Evolutionary conservation across 2,797 vertebrate species (phyloP).

Genomic region (Ambastaia sidthimunki): DNA sequence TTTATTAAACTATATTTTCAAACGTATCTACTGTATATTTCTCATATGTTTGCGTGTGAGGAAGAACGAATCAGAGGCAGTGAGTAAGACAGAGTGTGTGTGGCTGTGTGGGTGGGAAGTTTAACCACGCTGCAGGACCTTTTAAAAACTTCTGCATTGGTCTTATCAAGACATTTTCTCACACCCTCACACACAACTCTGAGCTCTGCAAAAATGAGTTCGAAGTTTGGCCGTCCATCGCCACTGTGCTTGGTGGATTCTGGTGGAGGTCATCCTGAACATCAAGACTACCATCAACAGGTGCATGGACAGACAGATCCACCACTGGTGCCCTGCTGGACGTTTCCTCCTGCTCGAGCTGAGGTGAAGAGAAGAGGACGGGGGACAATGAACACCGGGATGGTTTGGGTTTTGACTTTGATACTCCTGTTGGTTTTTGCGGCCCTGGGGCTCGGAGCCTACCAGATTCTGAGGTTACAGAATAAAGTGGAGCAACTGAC

Average conservation of each 20-base stretch:
- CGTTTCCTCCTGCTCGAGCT: constrained; percentile 67
- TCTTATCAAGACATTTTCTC: constrained; percentile 21
- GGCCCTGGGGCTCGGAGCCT: constrained; percentile 83
- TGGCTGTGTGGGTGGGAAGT: not conserved
- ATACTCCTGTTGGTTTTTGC: constrained; percentile 83
- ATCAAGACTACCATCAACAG: constrained; percentile 30
- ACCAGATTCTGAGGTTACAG: constrained; percentile 84
- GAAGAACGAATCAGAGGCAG: not conserved
- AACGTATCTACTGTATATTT: not conserved
- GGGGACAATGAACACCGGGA: constrained; percentile 62
- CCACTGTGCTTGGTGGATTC: constrained; percentile 84
- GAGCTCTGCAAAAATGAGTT: constrained; percentile 74
- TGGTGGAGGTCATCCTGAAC: constrained; percentile 45
- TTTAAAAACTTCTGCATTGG: constrained; percentile 26
- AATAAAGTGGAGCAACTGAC: constrained; percentile 73
- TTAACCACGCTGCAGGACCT: constrained; percentile 37
- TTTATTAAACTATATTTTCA: not conserved
- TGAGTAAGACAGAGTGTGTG: too few species aligned
- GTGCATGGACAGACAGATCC: constrained; percentile 46
- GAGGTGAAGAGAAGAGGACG: constrained; percentile 60
- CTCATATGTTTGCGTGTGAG: not conserved
- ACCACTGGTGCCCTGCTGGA: constrained; percentile 72
- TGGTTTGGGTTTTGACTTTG: constrained; percentile 75
- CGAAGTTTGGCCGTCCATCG: constrained; percentile 70
- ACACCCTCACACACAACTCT: constrained; percentile 22